phyloP scores from a whole-genome alignment of 2,113 vertebrate genomes.

The Sylvietta virens region DNA sequence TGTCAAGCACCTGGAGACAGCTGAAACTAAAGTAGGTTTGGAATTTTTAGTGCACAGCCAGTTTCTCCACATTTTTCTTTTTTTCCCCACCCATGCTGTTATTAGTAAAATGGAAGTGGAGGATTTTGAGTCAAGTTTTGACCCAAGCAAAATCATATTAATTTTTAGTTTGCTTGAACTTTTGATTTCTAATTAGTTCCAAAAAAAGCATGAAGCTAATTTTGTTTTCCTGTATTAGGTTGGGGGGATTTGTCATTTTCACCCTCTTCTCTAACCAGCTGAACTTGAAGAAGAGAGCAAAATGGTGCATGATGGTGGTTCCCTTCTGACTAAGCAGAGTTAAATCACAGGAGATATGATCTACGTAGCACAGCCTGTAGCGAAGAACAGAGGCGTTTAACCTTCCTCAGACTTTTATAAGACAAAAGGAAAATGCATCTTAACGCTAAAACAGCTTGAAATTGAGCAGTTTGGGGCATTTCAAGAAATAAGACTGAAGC shows the following conservation, averaged over 20 bases:
- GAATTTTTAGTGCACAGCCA: background rate
- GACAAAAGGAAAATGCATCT: slow-evolving; percentile 7
- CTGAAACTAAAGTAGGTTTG: background rate
- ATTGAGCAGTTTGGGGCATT: background rate
- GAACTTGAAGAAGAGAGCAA: background rate
- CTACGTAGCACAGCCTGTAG: background rate
- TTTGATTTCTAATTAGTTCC: background rate
- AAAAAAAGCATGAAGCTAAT: background rate
- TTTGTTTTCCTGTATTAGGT: background rate
- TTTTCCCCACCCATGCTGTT: fast-evolving
- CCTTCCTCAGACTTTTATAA: background rate
- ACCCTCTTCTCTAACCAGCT: background rate
- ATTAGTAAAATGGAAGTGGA: background rate
- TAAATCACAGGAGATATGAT: slow-evolving; percentile 14
- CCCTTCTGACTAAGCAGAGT: background rate
- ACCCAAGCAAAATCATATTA: background rate
- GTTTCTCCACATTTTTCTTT: background rate
- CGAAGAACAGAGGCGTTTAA: background rate
- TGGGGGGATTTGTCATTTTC: background rate
- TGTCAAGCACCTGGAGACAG: background rate
- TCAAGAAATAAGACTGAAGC: background rate
- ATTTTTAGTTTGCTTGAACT: background rate
- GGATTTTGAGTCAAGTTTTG: background rate
- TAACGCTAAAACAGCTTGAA: background rate
- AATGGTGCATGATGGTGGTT: background rate